Evolutionary conservation across 2,113 vertebrate genomes (phyloP), one percentile per base, ranked within the genome.

Genomic region (Menidia beryllina): DNA sequence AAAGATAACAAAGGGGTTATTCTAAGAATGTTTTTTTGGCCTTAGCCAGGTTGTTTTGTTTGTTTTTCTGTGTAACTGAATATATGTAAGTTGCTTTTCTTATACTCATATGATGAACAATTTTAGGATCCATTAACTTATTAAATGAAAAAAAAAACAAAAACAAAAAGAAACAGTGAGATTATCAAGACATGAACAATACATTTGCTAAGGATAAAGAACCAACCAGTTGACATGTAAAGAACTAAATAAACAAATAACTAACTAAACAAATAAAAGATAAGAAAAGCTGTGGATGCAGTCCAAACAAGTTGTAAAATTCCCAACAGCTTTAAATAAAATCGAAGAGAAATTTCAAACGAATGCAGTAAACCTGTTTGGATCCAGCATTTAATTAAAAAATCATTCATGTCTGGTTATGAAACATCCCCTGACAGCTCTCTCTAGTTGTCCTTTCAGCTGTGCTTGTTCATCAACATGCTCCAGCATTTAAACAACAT

Each of bases 381-480:
- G 14, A 39, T 64, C 3, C 26, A 36, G 38, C 4, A 24, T 23
- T 49, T 23, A 13, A 23, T 6, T 39, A 39, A 39, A 39, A 8
- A 39, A 39, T 39, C 14, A 39, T 14, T 39, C 38, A 39, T 39
- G 38, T 39, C 7, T 9, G 47, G 14, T 13, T 54, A 0, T 64
- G 24, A 19, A 53, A 23, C 24, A 1, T n/a, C 2, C 15, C n/a
- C 39, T 34, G 48, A 6, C 43, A 25, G 30, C 34, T 63, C 4
- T 38, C 1, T 23, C 14, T 19, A 5, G 51, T 49, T 60, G 41
- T 63, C 7, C 43, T 57, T 50, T 62, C 9, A 61, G 14, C 1
- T 53, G 17, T 38, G 51, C 49, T 34, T 25, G 1, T 43, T 80
- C 57, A 68, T 73, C 27, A 53, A 43, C 36, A 52, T 58, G 19